Percentiles rank a stretch among this genome's conserved stretches.
Evolutionary conservation across 2,888 invertebrate species (phyloP).

Genomic region (Pandemis heparana): DNA sequence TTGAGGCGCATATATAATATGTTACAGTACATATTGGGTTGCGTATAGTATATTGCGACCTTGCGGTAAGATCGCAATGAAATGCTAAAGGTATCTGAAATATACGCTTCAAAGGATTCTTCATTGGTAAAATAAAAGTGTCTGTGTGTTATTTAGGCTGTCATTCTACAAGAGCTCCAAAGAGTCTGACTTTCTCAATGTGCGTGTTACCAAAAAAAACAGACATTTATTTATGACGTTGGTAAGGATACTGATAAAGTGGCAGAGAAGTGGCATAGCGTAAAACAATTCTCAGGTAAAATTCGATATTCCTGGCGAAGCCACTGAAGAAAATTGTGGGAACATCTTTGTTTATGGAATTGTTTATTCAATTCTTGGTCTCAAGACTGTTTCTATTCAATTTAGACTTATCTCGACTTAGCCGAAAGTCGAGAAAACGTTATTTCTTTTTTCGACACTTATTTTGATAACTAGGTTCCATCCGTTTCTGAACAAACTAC

Average conservation of each 20-base stretch:
- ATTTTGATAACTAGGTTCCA: neutral
- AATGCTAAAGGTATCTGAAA: constrained; percentile 17
- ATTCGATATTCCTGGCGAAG: neutral
- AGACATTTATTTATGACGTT: too few species aligned
- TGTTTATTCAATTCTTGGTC: constrained; percentile 8
- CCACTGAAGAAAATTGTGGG: neutral
- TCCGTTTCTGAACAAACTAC: neutral
- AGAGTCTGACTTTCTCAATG: too few species aligned
- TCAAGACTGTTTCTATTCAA: constrained; percentile 3
- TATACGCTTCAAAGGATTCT: neutral
- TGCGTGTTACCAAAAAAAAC: too few species aligned
- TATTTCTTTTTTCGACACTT: constrained; percentile 2
- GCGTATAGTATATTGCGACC: neutral
- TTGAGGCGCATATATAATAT: constrained; percentile 12
- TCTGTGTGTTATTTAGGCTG: neutral
- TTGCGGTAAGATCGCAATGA: constrained; percentile 18
- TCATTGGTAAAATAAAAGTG: neutral
- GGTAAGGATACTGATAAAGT: too few species aligned
- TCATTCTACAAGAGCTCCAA: too few species aligned
- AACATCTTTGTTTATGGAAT: constrained; percentile 3
- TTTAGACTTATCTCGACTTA: constrained; percentile 8
- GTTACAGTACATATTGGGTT: neutral
- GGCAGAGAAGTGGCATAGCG: neutral
- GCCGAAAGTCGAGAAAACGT: neutral
- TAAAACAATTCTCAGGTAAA: neutral